Base-by-base conservation (phyloP, 2,113 vertebrate species). In the Solenodon paradoxus region DNA sequence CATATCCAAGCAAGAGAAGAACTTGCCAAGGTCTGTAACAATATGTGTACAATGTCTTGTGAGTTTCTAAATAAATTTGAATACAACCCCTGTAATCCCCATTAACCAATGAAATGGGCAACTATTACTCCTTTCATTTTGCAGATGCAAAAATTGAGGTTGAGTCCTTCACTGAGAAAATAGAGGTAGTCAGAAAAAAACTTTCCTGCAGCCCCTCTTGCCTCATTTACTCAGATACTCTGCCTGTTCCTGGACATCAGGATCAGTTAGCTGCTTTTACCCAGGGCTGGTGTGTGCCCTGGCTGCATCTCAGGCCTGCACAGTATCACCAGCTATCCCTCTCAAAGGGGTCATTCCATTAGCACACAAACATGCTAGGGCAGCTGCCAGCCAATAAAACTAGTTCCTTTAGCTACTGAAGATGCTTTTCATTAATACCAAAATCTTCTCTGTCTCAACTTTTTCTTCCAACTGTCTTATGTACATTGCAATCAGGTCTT, bases 231-330 rank as follows among this genome's bases (percentile, higher is more conserved):
- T 47, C 71, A 9, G 26, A 35, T 45, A 9, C 26, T 5, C 30
- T 35, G 3, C 30, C 32, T 12, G 51, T 6, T 26, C 49, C 49
- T 12, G 26, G 8, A 40, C 74, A 72, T 5, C 4, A 22, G 45
- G 35, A 20, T 24, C 17, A 15, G 12, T 17, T 4, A 4, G 10
- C 13, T 9, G 32, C 26, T 42, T 15, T 7, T 0, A 8, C 20
- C 13, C 30, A 15, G 2, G 16, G 42, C n/a, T 28, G n/a, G 0
- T 19, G n/a, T 64, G 32, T 64, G 59, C 26, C 35, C 5, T 69
- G 35, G 24, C 38, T 69, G 7, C 6, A 40, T 22, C 28, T 35
- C 15, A 68, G 26, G 3, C 12, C 51, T 15, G 28, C 63, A 16
- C 30, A 40, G 35, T 11, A 51, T 8, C 5, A 17, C 24, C 19